Evolutionary conservation across 2,113 vertebrate genomes (phyloP), one percentile per base, ranked within the genome.

Genomic region (Syrmaticus mikado): DNA sequence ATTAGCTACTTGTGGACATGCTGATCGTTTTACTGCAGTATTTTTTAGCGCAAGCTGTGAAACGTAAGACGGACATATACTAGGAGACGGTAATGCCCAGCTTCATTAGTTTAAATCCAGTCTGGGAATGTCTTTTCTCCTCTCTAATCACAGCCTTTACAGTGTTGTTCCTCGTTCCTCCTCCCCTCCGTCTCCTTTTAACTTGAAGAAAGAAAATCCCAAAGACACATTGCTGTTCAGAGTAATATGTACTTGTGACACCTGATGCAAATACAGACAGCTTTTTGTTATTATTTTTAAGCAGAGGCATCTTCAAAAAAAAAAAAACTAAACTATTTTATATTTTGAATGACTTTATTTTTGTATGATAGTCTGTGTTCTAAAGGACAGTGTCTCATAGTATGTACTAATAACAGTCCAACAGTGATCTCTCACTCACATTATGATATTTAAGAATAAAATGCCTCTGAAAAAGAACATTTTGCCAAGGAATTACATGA

Each of bases 81-180:
- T 83, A 74, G 68, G 73, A 81, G 41, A 92, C 38, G 24, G 41
- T 90, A 68, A 71, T 77, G 41, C 74, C 46, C 41, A 48, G 15
- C 43, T 88, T 95, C 76, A 34, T 88, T 83, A 84, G 18, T 82
- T 92, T 89, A 82, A 92, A 85, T 73, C 45, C 55, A 87, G 82
- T 82, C 91, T 82, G 50, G 55, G 68, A 80, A 77, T 83, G 79
- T 20, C 72, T 94, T 86, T 87, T 79, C 57, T 79, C 66, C 34
- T 34, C 52, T 60, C 18, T 71, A 78, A 72, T 93, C 43, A 41
- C 38, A 79, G 57, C 43, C 45, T 36, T 73, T 58, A 50, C 38
- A 34, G 32, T 0, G 0, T 21, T 68, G 27, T 89, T 91, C 48
- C 70, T 75, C 70, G 12, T 87, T 82, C 43, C 64, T 85, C 34